These are phyloP conservation scores for Euleptes europaea DNA, from an alignment of 2,113 vertebrate species.

Conservation along the genomic window DNA sequence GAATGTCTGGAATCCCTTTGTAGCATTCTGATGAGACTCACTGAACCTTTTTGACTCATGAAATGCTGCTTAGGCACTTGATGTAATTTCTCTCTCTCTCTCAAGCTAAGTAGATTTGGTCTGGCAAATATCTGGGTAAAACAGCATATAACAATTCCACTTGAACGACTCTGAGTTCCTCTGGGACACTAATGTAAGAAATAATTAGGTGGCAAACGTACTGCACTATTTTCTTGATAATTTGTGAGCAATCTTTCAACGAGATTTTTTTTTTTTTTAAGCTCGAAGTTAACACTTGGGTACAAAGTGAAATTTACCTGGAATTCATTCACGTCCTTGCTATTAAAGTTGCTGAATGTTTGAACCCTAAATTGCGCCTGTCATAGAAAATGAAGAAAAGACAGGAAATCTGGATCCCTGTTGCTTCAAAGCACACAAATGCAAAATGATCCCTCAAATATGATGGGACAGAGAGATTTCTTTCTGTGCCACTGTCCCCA, in stretches of 20 bases:
- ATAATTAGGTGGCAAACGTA: background rate
- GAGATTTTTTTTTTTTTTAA: background rate
- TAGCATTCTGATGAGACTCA: background rate
- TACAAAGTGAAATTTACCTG: background rate
- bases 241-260: background rate
- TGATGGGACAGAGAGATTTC: constrained; percentile 46
- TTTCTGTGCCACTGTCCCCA: constrained; percentile 61
- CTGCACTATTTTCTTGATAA: background rate
- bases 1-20: background rate
- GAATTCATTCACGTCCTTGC: background rate
- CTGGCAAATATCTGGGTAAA: background rate
- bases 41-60: background rate
- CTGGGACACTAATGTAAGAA: background rate
- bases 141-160: background rate
- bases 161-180: too few species aligned
- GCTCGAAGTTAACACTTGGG: background rate
- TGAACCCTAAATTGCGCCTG: constrained; percentile 12
- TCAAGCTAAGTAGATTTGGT: background rate
- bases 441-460: constrained; percentile 42
- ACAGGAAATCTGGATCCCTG: constrained; percentile 21
- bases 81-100: too few species aligned
- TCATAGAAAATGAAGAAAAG: background rate
- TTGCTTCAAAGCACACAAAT: constrained; percentile 35
- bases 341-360: constrained; percentile 13
- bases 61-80: background rate